Conservation (phyloP, 2,113 vertebrate genomes). For the Eurystomus gularis region DNA sequence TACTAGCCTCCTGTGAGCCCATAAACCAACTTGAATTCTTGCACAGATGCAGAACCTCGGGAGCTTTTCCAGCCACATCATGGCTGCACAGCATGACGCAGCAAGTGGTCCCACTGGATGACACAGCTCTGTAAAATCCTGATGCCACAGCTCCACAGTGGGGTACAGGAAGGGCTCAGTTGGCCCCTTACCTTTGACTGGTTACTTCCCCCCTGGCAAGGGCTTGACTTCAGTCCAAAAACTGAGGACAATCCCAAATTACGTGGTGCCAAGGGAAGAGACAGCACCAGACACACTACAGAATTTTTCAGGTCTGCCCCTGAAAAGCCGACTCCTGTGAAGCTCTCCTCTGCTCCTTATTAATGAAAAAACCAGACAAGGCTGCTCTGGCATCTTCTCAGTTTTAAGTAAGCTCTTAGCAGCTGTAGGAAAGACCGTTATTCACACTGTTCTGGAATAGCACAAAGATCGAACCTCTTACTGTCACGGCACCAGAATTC, state of each 20-base stretch:
- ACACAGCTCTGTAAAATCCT: neutral
- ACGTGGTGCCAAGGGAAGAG: neutral
- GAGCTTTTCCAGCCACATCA: accelerated
- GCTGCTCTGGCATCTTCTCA: neutral
- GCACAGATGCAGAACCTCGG: neutral
- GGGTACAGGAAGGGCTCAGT: neutral
- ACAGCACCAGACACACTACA: neutral
- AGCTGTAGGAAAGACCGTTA: neutral
- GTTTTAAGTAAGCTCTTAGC: neutral
- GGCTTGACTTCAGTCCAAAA: neutral
- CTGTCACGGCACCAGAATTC: neutral
- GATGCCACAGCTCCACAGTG: neutral
- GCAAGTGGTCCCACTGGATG: neutral
- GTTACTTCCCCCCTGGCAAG: neutral
- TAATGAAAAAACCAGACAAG: neutral
- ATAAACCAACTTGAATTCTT: neutral
- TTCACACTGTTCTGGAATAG: neutral
- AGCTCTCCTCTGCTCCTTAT: neutral
- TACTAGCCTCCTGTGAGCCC: neutral
- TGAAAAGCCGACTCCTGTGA: neutral
- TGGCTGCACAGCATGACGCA: neutral
- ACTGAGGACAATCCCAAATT: neutral
- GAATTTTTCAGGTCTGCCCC: neutral
- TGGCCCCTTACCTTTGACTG: neutral
- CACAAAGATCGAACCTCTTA: neutral